Evolutionary conservation across 1,140 invertebrate species (phyloP).

Genomic region (Bactericera cockerelli): DNA sequence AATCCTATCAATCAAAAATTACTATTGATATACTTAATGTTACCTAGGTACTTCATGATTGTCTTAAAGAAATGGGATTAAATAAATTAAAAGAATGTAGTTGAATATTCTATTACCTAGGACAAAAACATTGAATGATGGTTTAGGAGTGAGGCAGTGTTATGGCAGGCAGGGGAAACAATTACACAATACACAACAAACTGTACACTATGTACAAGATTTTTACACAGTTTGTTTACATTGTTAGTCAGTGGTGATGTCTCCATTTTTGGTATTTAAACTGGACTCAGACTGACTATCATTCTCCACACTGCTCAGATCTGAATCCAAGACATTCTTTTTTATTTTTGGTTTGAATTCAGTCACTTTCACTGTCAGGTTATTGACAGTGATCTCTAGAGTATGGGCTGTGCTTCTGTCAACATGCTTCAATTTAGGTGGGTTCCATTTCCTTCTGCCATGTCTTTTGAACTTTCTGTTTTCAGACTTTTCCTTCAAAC

Average conservation of each 20-base stretch:
- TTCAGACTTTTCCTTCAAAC: constrained; percentile 36
- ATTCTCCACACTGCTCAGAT: constrained; percentile 38
- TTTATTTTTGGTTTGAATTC: constrained; percentile 82
- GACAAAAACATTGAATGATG: background rate
- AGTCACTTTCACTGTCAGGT: constrained; percentile 89
- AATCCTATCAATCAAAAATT: too few species aligned
- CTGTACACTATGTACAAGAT: background rate
- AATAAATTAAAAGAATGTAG: background rate
- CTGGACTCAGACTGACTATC: constrained; percentile 45
- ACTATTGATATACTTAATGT: too few species aligned
- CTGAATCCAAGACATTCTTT: constrained; percentile 20
- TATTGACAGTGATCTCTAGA: constrained; percentile 87
- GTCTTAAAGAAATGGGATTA: too few species aligned
- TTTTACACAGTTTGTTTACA: background rate
- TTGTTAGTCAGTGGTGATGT: constrained; percentile 32
- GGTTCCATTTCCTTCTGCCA: constrained; percentile 14
- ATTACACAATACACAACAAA: background rate
- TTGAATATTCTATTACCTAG: background rate
- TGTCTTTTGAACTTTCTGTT: constrained; percentile 20
- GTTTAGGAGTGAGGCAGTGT: constrained; percentile 7
- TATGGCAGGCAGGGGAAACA: background rate
- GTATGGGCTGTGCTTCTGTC: constrained; percentile 75
- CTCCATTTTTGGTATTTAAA: constrained; percentile 38
- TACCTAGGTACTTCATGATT: too few species aligned
- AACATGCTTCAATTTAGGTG: constrained; percentile 71